These are phyloP conservation scores for Hemicentrotus pulcherrimus DNA, from an alignment of 35 echinoderm and acorn worm genomes.

Conservation along the genomic window DNA sequence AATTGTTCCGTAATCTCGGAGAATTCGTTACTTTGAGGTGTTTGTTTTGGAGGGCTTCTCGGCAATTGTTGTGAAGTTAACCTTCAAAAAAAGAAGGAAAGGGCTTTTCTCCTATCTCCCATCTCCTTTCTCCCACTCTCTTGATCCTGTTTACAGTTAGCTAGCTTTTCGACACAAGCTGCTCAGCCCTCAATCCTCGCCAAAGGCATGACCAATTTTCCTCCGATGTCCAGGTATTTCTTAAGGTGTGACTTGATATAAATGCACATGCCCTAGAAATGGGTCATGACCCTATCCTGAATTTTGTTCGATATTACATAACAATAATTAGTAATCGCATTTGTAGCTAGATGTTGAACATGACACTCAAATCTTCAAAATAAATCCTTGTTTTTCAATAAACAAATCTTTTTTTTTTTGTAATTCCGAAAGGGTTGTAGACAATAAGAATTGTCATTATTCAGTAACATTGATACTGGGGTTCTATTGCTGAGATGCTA, in stretches of 20 bases:
- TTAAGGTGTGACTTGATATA: neutral
- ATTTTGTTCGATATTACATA: neutral
- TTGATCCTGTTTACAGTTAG: slow-evolving; percentile 22
- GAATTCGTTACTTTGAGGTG: slow-evolving; percentile 48
- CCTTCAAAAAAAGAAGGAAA: neutral
- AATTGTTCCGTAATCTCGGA: slow-evolving; percentile 36
- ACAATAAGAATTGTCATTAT: no score
- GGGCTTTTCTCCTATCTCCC: neutral
- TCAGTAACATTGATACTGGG: no score
- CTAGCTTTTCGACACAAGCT: slow-evolving; percentile 39
- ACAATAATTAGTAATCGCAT: neutral
- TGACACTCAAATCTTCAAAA: no score
- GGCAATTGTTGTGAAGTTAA: slow-evolving; percentile 30
- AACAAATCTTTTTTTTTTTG: no score
- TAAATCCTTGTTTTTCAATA: no score
- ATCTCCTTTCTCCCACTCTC: neutral
- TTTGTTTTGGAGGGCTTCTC: slow-evolving; percentile 50
- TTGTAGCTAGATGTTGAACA: no score
- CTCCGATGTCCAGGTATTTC: neutral
- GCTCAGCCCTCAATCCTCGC: neutral
- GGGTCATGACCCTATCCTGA: neutral
- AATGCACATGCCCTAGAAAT: neutral
- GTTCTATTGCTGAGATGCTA: no score
- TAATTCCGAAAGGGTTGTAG: no score
- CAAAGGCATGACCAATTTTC: neutral